phyloP scores from a whole-genome alignment of 2,113 vertebrate genomes.

The Candoia aspera region DNA sequence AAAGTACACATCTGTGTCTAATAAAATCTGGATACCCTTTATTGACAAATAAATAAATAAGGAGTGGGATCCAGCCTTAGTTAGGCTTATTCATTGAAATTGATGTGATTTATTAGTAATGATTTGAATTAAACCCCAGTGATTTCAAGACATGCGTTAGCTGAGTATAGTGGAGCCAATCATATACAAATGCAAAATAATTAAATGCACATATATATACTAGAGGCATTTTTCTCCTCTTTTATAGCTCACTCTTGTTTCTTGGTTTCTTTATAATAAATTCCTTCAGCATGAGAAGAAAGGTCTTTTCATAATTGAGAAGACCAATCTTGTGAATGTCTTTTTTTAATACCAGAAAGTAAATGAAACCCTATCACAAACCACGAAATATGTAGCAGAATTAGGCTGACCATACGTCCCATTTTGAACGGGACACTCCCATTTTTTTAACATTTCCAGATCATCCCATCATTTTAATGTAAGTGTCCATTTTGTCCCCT shows the following conservation, averaged over 20 bases:
- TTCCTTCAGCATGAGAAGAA: constrained; percentile 4
- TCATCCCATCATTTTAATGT: too few species aligned
- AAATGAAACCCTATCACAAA: constrained; percentile 2
- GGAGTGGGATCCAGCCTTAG: not conserved
- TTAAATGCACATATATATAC: not conserved
- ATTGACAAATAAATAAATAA: not conserved
- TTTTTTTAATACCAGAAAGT: not conserved
- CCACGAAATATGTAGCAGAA: not conserved
- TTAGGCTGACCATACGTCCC: too few species aligned
- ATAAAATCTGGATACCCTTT: not conserved
- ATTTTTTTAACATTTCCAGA: too few species aligned
- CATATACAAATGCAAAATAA: constrained; percentile 4
- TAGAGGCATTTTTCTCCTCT: not conserved
- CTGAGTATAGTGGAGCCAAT: not conserved
- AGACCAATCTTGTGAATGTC: not conserved
- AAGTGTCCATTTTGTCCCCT: too few species aligned
- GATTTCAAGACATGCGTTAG: not conserved
- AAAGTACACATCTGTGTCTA: not conserved
- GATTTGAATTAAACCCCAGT: not conserved
- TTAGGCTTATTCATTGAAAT: not conserved
- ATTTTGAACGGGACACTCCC: too few species aligned
- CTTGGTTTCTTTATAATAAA: constrained; percentile 6
- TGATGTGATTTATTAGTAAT: not conserved
- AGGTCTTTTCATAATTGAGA: not conserved
- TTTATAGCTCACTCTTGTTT: not conserved